Evolutionary conservation across 1,140 invertebrate species (phyloP).

Genomic region (Hirudo medicinalis): DNA sequence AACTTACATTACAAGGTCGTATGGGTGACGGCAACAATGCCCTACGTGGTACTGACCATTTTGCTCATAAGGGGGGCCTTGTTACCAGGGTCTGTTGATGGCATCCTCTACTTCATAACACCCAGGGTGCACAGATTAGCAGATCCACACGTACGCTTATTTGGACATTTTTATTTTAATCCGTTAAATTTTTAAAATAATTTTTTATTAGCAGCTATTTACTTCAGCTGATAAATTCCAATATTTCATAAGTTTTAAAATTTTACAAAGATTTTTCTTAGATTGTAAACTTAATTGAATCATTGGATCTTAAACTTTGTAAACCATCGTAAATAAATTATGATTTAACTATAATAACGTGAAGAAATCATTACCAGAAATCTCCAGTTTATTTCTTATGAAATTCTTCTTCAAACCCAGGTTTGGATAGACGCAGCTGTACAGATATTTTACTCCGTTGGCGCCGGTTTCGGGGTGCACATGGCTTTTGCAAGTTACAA

Average conservation of each 20-base stretch:
- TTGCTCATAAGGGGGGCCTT: conserved; percentile 73
- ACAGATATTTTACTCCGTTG: conserved; percentile 93
- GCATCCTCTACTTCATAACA: conserved; percentile 61
- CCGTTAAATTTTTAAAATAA: no score
- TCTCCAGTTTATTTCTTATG: neutral
- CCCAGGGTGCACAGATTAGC: conserved; percentile 35
- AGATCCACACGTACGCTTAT: conserved; percentile 38
- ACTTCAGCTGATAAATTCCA: neutral
- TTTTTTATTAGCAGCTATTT: neutral
- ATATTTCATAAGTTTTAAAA: neutral
- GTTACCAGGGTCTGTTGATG: conserved; percentile 61
- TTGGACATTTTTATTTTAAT: no score
- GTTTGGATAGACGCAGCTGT: conserved; percentile 94
- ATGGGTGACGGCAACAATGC: conserved; percentile 85
- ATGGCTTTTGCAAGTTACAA: conserved; percentile 92
- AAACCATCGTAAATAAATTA: neutral
- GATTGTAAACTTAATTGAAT: neutral
- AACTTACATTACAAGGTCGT: conserved; percentile 57
- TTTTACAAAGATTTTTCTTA: neutral
- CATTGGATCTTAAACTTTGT: neutral
- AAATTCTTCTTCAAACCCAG: conserved; percentile 38
- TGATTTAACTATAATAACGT: no score
- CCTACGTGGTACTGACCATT: conserved; percentile 81
- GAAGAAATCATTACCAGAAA: neutral
- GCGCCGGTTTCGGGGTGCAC: conserved; percentile 88